A percentile compares a stretch with the other conserved stretches of the same genome.
phyloP scores from a whole-genome alignment of 2,113 vertebrate genomes.

The Poeciliopsis turrubarensis region DNA sequence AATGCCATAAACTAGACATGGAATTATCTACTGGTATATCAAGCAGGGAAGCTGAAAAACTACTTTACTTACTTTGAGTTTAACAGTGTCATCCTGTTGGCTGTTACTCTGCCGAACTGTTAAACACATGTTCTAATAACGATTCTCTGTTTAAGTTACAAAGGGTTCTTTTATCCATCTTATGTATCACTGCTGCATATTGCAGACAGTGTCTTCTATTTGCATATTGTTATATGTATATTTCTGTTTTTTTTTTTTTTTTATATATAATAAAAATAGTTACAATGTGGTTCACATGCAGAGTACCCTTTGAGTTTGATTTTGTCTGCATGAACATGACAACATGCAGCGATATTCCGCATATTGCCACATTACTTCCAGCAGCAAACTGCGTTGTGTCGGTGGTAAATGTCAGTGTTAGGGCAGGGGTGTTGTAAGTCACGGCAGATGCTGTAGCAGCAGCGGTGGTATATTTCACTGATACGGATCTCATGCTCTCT shows the following conservation, averaged over 20 bases:
- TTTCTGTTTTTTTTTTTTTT: neutral
- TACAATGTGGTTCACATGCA: slow-evolving; percentile 1
- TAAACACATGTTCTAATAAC: slow-evolving; percentile 5
- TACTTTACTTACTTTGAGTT: neutral
- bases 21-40: neutral
- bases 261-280: neutral
- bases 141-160: neutral
- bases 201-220: neutral
- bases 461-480: slow-evolving; percentile 59
- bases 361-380: slow-evolving; percentile 54
- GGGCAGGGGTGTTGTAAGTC: slow-evolving; percentile 61
- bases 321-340: slow-evolving; percentile 25
- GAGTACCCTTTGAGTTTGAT: neutral
- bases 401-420: slow-evolving; percentile 56
- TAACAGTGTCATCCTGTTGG: neutral
- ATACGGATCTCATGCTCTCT: slow-evolving; percentile 68
- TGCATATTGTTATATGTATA: neutral
- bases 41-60: neutral
- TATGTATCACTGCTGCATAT: neutral
- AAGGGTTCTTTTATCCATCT: neutral
- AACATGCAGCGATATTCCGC: slow-evolving; percentile 18
- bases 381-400: slow-evolving; percentile 38
- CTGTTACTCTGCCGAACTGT: neutral
- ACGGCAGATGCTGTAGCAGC: slow-evolving; percentile 53
- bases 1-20: neutral